These are phyloP conservation scores for Serrognathus titanus DNA, from an alignment of 2,888 invertebrate genomes.

Conservation along the genomic window DNA sequence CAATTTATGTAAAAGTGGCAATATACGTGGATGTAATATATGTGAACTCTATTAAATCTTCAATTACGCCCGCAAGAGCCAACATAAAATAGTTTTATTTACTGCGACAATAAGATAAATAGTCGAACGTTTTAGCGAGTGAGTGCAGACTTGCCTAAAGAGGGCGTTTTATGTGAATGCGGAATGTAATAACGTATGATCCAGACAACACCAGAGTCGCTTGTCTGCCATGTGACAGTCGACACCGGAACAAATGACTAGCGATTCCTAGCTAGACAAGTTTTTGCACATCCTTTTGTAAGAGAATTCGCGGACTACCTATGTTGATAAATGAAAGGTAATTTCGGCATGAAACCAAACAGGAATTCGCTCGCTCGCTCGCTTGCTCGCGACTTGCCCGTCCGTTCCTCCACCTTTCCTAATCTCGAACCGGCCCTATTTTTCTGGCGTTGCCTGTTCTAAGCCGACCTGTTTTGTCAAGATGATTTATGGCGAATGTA, in stretches of 20 bases:
- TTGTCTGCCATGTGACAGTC: slow-evolving; percentile 37
- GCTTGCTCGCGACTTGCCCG: neutral
- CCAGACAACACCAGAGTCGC: slow-evolving; percentile 28
- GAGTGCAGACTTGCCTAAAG: slow-evolving; percentile 33
- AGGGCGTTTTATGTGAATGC: slow-evolving; percentile 32
- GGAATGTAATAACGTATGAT: slow-evolving; percentile 41
- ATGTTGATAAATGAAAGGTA: slow-evolving; percentile 23
- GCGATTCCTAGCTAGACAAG: slow-evolving; percentile 33
- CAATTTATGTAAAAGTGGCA: neutral
- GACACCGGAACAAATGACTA: slow-evolving; percentile 44
- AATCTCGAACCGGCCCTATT: neutral
- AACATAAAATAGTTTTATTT: slow-evolving; percentile 7
- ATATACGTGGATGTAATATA: slow-evolving; percentile 3
- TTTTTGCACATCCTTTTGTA: slow-evolving; percentile 25
- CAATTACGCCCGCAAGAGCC: slow-evolving; percentile 4
- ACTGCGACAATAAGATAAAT: slow-evolving; percentile 19
- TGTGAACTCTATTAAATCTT: slow-evolving; percentile 7
- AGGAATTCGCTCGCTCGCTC: slow-evolving; percentile 1
- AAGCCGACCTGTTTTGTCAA: neutral
- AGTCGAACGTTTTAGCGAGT: slow-evolving; percentile 30
- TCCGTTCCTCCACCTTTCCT: neutral
- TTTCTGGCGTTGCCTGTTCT: neutral
- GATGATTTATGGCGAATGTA: slow-evolving; percentile 3
- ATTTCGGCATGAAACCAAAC: slow-evolving; percentile 17
- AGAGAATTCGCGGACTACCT: slow-evolving; percentile 9